Evolutionary conservation across 2,797 vertebrate species (phyloP), one percentile per base, ranked within the genome.

Genomic region (Cetoscarus ocellatus): DNA sequence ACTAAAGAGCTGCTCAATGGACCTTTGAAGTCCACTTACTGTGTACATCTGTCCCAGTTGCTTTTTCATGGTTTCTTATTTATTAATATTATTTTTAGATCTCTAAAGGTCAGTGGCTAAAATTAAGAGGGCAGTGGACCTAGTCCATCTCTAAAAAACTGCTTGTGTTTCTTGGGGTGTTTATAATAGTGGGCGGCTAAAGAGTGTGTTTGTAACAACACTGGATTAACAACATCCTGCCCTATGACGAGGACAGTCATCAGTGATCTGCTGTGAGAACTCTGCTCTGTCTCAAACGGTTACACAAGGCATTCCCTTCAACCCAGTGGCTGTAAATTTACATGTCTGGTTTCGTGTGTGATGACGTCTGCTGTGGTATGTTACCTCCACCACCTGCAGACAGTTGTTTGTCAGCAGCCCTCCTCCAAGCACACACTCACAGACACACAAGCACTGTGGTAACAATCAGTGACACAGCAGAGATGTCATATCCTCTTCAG

Each of bases 401-500:
- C 76, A 84, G 86, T 86, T 67, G 84, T 78, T 69, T 72, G 75
- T 51, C 72, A 55, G 62, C 74, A 52, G 72, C 64, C 63, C 56
- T 56, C 14, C 44, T 11, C n/a, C 61, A 56, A 53, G 58, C 43
- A 51, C 51, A 76, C 17, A 56, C 12, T 62, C 67, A 78, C 36
- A 70, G 59, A 51, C 58, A 75, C 45, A 68, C 52, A 68, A 51
- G 68, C 15, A 56, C 12, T 80, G 56, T 59, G 67, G 79, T 80
- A 90, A 91, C 58, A 71, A 52, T 67, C 8, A 19, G 48, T 82
- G 85, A 84, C 86, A 83, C 54, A 77, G 47, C 53, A 75, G 86
- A 81, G 52, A 90, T 88, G 88, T 92, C 88, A 92, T 87, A 75
- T 88, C 85, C 83, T 79, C 72, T 48, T 70, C 53, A 61, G 68